phyloP scores from a whole-genome alignment of 2,888 invertebrate genomes.

The Cactoblastis cactorum region DNA sequence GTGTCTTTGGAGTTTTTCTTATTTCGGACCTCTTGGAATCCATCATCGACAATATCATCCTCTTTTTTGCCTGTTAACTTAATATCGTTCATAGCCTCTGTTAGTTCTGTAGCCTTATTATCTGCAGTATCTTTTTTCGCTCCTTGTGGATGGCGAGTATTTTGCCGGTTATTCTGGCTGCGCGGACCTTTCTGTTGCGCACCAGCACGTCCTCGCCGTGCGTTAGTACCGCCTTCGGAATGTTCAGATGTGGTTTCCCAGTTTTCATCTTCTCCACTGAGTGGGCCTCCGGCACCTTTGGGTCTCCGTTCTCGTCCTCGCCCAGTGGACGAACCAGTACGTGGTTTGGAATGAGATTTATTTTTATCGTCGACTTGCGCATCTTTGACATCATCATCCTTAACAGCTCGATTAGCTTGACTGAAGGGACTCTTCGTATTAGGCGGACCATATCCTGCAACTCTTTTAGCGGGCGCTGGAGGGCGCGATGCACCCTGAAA shows the following conservation, averaged over 20 bases:
- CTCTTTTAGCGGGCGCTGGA: slow-evolving; percentile 79
- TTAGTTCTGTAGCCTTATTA: slow-evolving; percentile 55
- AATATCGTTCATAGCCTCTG: slow-evolving; percentile 65
- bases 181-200: slow-evolving; percentile 54
- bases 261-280: slow-evolving; percentile 80
- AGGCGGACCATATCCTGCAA: slow-evolving; percentile 89
- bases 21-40: slow-evolving; percentile 91
- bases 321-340: slow-evolving; percentile 82
- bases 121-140: slow-evolving; percentile 56
- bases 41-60: slow-evolving; percentile 81
- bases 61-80: slow-evolving; percentile 61
- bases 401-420: slow-evolving; percentile 62
- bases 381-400: slow-evolving; percentile 62
- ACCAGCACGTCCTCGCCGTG: slow-evolving; percentile 47
- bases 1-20: slow-evolving; percentile 86
- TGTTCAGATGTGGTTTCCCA: slow-evolving; percentile 93
- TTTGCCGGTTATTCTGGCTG: slow-evolving; percentile 56
- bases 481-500: slow-evolving; percentile 67
- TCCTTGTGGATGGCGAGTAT: slow-evolving; percentile 48
- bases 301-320: slow-evolving; percentile 69
- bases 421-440: slow-evolving; percentile 88
- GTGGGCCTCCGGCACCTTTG: slow-evolving; percentile 53
- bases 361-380: slow-evolving; percentile 80
- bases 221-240: slow-evolving; percentile 79
- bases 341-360: slow-evolving; percentile 83